Conservation (phyloP, 92 coral and sea anemone genomes). For the Zoanthus sociatus region DNA sequence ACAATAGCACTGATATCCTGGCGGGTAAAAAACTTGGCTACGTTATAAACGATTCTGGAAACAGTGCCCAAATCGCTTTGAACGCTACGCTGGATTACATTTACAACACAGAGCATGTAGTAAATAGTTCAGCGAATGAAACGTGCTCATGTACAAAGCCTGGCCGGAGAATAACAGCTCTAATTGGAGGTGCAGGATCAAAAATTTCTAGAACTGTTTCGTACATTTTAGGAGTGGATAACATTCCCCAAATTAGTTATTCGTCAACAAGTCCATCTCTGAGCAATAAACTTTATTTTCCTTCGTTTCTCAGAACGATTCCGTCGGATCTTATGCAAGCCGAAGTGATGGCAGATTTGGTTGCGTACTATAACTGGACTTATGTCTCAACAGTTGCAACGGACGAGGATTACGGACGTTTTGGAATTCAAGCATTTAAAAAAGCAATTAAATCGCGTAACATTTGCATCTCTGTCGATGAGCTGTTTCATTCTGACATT, state of each 20-base stretch:
- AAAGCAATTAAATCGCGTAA: constrained; percentile 77
- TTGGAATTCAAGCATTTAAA: constrained; percentile 91
- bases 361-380: constrained; percentile 74
- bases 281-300: constrained; percentile 79
- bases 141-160: constrained; percentile 60
- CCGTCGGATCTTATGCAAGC: constrained; percentile 97
- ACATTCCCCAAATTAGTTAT: constrained; percentile 94
- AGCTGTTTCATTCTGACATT: constrained; percentile 85
- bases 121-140: constrained; percentile 1
- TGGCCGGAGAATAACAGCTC: constrained; percentile 65
- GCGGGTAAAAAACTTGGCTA: constrained; percentile 81
- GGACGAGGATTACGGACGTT: constrained; percentile 94
- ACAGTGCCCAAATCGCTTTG: constrained; percentile 84
- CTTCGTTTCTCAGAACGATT: constrained; percentile 92
- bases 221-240: constrained; percentile 66
- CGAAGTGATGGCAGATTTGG: constrained; percentile 92
- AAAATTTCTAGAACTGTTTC: constrained; percentile 91
- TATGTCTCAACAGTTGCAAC: constrained; percentile 95
- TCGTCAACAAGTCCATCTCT: constrained; percentile 97
- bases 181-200: constrained; percentile 97
- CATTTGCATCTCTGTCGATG: constrained; percentile 89
- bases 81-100: constrained; percentile 75
- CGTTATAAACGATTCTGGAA: constrained; percentile 88
- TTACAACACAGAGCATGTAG: constrained; percentile 18
- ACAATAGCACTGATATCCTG: constrained; percentile 63